Base-by-base conservation (phyloP, 2,888 invertebrate genomes). In the Oxystoma pomonae region DNA sequence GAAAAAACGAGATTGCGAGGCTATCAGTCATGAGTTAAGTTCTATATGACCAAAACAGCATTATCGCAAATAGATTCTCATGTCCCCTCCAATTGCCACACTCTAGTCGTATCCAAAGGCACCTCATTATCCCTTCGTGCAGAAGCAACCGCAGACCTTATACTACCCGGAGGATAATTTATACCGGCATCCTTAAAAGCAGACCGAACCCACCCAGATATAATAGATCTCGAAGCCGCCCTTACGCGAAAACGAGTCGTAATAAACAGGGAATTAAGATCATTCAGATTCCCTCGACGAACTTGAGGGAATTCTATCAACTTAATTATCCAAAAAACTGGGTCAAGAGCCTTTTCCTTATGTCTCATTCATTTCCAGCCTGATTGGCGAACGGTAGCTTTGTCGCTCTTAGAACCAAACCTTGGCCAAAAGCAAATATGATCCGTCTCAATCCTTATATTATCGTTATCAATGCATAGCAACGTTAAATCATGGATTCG, bases 391-490 rank as follows among this genome's bases (percentile, higher is more conserved):
- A 55, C 18, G n/a, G 9, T 16, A 17, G 1, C 16, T 12, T 22
- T 59, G 22, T 72, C 70, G 0, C 69, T 72, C 65, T 71, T 72
- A 0, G 70, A 72, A 0, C 71, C 69, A 22, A 70, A 72, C 12
- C 53, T 22, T 16, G 71, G 70, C 68, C 68, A 69, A 21, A 72
- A 62, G n/a, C n/a, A n/a, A n/a, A n/a, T n/a, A n/a, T n/a, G n/a
- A n/a, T n/a, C n/a, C n/a, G n/a, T n/a, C n/a, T n/a, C n/a, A n/a
- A n/a, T n/a, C n/a, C n/a, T n/a, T n/a, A n/a, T n/a, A n/a, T n/a
- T n/a, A n/a, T n/a, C n/a, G n/a, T n/a, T n/a, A n/a, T n/a, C n/a
- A n/a, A n/a, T n/a, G n/a, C n/a, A n/a, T n/a, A n/a, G n/a, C n/a
- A 67, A 50, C 56, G 68, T 57, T 51, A 58, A 51, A 57, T 70